Evolutionary conservation across 1,140 invertebrate species (phyloP).

Genomic region (Druon quercuslanigerum): DNA sequence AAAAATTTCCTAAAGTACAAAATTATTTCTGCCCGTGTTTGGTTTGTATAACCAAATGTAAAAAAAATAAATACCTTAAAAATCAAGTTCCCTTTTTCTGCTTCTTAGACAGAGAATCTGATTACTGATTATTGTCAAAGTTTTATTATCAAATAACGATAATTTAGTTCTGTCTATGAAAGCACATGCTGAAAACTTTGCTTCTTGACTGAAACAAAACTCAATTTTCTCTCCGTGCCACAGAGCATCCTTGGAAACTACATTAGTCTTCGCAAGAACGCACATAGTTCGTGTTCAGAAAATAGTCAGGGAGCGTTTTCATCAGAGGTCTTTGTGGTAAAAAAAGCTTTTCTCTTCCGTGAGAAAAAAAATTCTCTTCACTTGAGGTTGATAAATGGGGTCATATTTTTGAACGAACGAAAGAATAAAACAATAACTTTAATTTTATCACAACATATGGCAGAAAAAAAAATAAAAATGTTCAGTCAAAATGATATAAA

Average conservation of each 20-base stretch:
- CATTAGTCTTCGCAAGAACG: background rate
- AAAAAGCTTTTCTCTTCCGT: background rate
- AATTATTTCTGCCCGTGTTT: no score
- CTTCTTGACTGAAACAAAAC: background rate
- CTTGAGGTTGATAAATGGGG: background rate
- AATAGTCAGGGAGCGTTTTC: background rate
- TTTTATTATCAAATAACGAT: conserved; percentile 4
- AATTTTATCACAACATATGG: conserved; percentile 40
- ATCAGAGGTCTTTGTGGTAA: background rate
- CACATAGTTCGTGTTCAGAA: background rate
- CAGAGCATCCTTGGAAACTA: background rate
- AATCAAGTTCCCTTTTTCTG: background rate
- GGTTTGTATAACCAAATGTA: background rate
- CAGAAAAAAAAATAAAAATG: no score
- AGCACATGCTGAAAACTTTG: background rate
- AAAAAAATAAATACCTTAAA: background rate
- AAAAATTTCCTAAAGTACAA: no score
- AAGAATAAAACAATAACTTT: background rate
- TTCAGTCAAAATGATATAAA: no score
- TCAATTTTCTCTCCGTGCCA: conserved; percentile 6
- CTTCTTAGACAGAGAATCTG: background rate
- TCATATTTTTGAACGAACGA: background rate
- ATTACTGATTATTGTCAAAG: conserved; percentile 5
- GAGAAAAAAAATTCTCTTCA: background rate
- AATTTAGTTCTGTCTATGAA: background rate